Evolutionary conservation across 1,140 invertebrate species (phyloP).

Genomic region (Platorchestia sp.): DNA sequence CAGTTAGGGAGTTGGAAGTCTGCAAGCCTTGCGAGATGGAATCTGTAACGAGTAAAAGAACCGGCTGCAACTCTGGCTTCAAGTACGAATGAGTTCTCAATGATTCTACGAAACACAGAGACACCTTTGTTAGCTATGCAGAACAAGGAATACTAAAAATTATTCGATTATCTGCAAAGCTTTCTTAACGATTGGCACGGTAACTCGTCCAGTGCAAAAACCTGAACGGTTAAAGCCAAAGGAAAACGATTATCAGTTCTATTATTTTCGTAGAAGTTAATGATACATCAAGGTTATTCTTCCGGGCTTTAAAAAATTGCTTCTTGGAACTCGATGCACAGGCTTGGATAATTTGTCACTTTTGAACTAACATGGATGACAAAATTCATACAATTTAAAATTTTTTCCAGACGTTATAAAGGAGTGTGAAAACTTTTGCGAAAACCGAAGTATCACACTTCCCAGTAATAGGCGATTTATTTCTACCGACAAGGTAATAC

Average conservation of each 20-base stretch:
- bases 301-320: neutral
- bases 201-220: neutral
- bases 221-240: neutral
- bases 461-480: too few species aligned
- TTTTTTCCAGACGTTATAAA: neutral
- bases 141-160: neutral
- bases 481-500: neutral
- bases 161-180: neutral
- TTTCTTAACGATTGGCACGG: neutral
- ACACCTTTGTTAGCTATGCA: neutral
- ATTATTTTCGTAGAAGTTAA: neutral
- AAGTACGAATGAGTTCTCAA: neutral
- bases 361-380: neutral
- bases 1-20: conserved; percentile 70
- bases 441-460: too few species aligned
- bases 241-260: neutral
- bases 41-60: conserved; percentile 67
- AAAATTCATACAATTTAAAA: too few species aligned
- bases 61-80: neutral
- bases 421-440: too few species aligned
- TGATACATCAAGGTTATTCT: too few species aligned
- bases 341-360: neutral
- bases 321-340: neutral
- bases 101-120: neutral
- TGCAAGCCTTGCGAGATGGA: conserved; percentile 68